Base-by-base conservation (phyloP, 53 echinoderm and acorn worm species). In the Hippasteria phrygiana region DNA sequence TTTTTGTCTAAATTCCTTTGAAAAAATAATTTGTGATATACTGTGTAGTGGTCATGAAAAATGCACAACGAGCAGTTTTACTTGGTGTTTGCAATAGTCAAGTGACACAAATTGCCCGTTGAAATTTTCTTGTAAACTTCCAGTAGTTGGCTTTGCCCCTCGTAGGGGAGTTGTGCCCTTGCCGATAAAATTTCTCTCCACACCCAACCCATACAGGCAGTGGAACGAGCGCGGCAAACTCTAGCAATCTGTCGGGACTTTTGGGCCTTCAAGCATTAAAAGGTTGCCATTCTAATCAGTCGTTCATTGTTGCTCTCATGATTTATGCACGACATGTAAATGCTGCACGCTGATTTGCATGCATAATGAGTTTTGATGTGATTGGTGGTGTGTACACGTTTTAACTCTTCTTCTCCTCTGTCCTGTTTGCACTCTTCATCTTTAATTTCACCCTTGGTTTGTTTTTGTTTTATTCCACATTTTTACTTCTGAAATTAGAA, bases 191-290 rank as follows among this genome's bases (percentile, higher is more conserved):
- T 35, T 72, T 72, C 40, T 72, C 42, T 72, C 72, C 41, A 42
- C 40, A 72, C 41, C 72, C 72, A 72, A 59, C 42, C 41, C 72
- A 22, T 72, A 53, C 80, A 89, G 89, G 89, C 80, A 79, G 38
- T 50, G 89, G 78, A 66, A 55, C 89, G 22, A 89, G 55, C 55
- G 33, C 80, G 42, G 70, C 89, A 89, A 70, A 78, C 78, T 53
- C 70, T 69, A 88, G 80, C 70, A 67, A 77, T 43, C 79, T 91
- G 28, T 91, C 92, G 14, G 80, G 92, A 80, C 88, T 91, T 46
- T 78, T 88, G 54, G 88, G 92, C 36, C 92, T 91, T 13, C 92
- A 91, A 88, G 92, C 92, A 71, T 73, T 91, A 79, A 91, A 91
- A 91, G 92, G 92, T 91, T 80, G 51, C 69, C 53, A 79, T 45